Evolutionary conservation across 2,113 vertebrate genomes (phyloP).

Genomic region (Pristiophorus japonicus): DNA sequence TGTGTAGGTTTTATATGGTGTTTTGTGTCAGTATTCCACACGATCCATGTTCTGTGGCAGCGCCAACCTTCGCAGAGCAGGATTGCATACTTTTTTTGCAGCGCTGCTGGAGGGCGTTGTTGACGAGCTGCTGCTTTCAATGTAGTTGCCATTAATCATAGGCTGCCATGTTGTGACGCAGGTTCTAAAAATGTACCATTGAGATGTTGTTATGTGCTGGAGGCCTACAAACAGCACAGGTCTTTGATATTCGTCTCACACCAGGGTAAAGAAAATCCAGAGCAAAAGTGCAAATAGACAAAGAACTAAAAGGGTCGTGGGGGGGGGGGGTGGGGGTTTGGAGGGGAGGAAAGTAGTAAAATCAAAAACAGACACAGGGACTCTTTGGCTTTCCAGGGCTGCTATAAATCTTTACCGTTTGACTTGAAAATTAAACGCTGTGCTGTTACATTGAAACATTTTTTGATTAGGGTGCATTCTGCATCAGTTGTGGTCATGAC

Average conservation of each 20-base stretch:
- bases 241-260: constrained; percentile 87
- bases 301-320: constrained; percentile 58
- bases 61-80: constrained; percentile 28
- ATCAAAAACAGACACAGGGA: constrained; percentile 78
- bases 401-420: constrained; percentile 70
- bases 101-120: constrained; percentile 53
- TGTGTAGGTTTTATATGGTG: not conserved
- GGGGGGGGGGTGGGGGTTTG: not conserved
- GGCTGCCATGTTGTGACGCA: constrained; percentile 61
- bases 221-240: constrained; percentile 65
- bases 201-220: constrained; percentile 68
- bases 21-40: not conserved
- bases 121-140: constrained; percentile 56
- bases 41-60: not conserved
- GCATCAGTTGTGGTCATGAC: not conserved
- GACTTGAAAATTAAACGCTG: constrained; percentile 65
- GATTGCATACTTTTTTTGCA: constrained; percentile 34
- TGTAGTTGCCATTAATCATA: constrained; percentile 65
- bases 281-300: constrained; percentile 61
- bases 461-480: constrained; percentile 6
- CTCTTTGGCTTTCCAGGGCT: constrained; percentile 68
- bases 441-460: constrained; percentile 55
- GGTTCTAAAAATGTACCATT: constrained; percentile 65
- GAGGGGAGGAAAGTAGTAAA: constrained; percentile 58
- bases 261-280: constrained; percentile 75